Percentiles rank a stretch among this genome's conserved stretches.
Evolutionary conservation across 2,113 vertebrate genomes (phyloP).

Genomic region (Rutilus rutilus): DNA sequence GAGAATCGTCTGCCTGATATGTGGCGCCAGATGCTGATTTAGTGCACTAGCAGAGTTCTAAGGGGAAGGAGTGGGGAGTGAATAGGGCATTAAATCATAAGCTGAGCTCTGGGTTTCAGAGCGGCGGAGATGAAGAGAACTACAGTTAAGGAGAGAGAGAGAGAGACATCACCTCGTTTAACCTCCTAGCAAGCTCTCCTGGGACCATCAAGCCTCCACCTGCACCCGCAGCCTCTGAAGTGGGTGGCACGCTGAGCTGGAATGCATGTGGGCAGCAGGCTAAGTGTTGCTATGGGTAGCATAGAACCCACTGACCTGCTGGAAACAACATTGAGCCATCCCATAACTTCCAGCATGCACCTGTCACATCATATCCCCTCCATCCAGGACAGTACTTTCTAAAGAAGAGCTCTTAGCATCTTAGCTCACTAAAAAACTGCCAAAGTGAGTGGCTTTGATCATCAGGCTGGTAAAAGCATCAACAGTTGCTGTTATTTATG

Average conservation of each 20-base stretch:
- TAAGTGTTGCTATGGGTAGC: constrained; percentile 44
- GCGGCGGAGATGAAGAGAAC: background rate
- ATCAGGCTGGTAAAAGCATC: constrained; percentile 7
- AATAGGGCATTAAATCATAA: constrained; percentile 44
- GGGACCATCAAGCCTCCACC: constrained; percentile 33
- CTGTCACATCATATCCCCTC: background rate
- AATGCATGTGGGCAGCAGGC: constrained; percentile 48
- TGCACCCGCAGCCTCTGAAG: constrained; percentile 40
- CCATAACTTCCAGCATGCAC: background rate
- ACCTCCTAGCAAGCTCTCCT: constrained; percentile 18
- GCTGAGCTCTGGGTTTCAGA: constrained; percentile 32
- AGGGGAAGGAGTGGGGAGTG: constrained; percentile 20
- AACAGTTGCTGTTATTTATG: constrained; percentile 12
- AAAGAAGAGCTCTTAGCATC: background rate
- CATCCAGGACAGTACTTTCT: background rate
- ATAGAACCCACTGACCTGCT: constrained; percentile 33
- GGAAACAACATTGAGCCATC: constrained; percentile 12
- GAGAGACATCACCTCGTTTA: constrained; percentile 35
- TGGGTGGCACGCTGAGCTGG: constrained; percentile 15
- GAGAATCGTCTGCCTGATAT: constrained; percentile 29
- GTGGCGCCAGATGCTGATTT: constrained; percentile 37
- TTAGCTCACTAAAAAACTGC: background rate
- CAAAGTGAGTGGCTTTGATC: constrained; percentile 3
- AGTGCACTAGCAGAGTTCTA: constrained; percentile 27
- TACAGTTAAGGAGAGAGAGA: constrained; percentile 2